phyloP scores from a whole-genome alignment of 2,888 invertebrate genomes.

The Drosophila limbata region DNA sequence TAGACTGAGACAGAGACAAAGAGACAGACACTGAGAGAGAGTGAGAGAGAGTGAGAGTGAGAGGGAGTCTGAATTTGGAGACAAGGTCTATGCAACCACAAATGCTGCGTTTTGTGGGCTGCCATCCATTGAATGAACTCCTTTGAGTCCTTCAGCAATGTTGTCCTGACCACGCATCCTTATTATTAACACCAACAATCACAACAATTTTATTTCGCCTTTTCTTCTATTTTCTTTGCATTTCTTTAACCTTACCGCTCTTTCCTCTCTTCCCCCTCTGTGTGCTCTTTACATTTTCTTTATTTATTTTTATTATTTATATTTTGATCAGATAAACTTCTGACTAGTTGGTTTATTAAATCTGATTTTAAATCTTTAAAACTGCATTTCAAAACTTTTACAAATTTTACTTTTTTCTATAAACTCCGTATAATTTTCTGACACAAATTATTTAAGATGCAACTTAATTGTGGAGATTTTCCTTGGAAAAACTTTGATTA shows the following conservation, averaged over 20 bases:
- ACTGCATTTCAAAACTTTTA: background rate
- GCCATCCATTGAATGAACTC: slow-evolving; percentile 55
- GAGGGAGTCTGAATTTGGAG: background rate
- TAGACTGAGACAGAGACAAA: background rate
- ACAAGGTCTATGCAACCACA: slow-evolving; percentile 36
- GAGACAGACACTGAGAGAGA: too few species aligned
- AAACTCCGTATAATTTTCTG: too few species aligned
- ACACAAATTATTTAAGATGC: too few species aligned
- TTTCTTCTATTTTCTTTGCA: slow-evolving; percentile 3
- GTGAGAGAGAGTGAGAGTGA: background rate
- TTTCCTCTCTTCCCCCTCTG: background rate
- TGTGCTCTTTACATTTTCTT: background rate
- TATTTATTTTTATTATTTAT: background rate
- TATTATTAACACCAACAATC: slow-evolving; percentile 61
- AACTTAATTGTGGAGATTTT: too few species aligned
- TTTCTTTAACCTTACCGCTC: background rate
- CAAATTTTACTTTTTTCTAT: too few species aligned
- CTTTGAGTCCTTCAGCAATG: slow-evolving; percentile 1
- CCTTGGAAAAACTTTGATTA: too few species aligned
- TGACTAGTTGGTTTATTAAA: background rate
- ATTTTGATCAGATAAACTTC: background rate
- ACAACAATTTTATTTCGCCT: slow-evolving; percentile 32
- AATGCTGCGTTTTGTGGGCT: slow-evolving; percentile 53
- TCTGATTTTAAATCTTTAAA: background rate
- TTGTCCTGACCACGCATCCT: slow-evolving; percentile 63